Conservation (phyloP, 2,888 invertebrate species). For the Dendrolimus houi region DNA sequence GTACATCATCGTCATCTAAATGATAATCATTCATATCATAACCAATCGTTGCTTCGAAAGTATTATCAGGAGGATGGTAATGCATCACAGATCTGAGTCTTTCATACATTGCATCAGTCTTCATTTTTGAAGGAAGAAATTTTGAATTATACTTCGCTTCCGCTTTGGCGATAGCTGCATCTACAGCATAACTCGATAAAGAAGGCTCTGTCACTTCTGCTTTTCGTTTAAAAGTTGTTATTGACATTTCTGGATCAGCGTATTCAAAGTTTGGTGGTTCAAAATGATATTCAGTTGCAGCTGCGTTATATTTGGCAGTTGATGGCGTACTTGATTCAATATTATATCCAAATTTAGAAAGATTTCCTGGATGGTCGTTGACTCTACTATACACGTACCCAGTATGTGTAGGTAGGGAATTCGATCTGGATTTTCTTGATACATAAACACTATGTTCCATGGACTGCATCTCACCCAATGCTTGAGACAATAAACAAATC, state of each 20-base stretch:
- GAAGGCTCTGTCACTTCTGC: slow-evolving; percentile 6
- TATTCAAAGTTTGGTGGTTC: neutral
- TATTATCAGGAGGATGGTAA: slow-evolving; percentile 22
- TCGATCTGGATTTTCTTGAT: slow-evolving; percentile 30
- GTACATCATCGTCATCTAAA: slow-evolving; percentile 48
- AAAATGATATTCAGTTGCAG: neutral
- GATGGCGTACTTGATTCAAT: neutral
- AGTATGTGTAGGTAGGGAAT: slow-evolving; percentile 22
- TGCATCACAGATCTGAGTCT: slow-evolving; percentile 34
- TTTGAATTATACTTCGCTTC: slow-evolving; percentile 24
- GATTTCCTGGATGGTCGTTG: slow-evolving; percentile 21
- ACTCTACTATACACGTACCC: slow-evolving; percentile 34
- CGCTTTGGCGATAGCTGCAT: slow-evolving; percentile 26
- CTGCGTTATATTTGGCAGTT: neutral
- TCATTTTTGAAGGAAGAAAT: slow-evolving; percentile 23
- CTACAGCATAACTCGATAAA: slow-evolving; percentile 13
- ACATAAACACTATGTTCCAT: slow-evolving; percentile 29
- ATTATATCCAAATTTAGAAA: slow-evolving; percentile 15
- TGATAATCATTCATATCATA: slow-evolving; percentile 28
- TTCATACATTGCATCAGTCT: slow-evolving; percentile 29
- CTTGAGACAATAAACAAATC: slow-evolving; percentile 33
- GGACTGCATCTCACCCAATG: slow-evolving; percentile 24
- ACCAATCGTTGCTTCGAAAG: slow-evolving; percentile 15
- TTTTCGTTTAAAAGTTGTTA: neutral
- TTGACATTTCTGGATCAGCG: neutral